Conservation (phyloP, 1,140 invertebrate species). For the Catajapyx aquilonaris region DNA sequence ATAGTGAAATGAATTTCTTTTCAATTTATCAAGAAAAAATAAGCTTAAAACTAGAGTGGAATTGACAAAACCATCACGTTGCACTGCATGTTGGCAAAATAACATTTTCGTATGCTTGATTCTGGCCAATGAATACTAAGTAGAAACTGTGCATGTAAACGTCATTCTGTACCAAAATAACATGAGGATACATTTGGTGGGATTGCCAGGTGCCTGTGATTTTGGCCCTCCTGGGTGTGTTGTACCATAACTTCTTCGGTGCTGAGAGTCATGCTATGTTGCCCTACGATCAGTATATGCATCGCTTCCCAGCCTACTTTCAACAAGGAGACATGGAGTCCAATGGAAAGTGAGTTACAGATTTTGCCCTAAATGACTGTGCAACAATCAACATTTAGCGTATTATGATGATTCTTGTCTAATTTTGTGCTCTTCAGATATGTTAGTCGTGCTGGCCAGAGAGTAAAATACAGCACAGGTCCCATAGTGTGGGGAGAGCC, state of each 20-base stretch:
- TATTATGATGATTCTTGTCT: too few species aligned
- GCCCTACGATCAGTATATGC: constrained; percentile 97
- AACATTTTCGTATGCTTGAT: too few species aligned
- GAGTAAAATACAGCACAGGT: constrained; percentile 65
- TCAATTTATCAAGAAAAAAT: too few species aligned
- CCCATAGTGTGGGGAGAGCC: constrained; percentile 93
- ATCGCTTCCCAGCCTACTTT: constrained; percentile 97
- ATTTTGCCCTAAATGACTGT: constrained; percentile 2
- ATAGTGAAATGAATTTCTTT: too few species aligned
- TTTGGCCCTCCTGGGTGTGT: constrained; percentile 80
- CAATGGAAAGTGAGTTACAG: constrained; percentile 79
- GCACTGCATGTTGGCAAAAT: too few species aligned
- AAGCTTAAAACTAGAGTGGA: too few species aligned
- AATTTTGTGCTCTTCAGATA: constrained; percentile 16
- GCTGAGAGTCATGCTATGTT: constrained; percentile 88
- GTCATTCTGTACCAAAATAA: too few species aligned
- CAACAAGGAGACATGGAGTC: constrained; percentile 99
- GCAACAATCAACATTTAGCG: constrained; percentile 1
- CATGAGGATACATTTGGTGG: too few species aligned
- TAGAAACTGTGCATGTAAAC: too few species aligned
- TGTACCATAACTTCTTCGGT: constrained; percentile 91
- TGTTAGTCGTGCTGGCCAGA: constrained; percentile 46
- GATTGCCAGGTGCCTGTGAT: constrained; percentile 69
- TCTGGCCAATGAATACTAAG: too few species aligned
- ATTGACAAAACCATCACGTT: too few species aligned